A percentile compares a stretch with the other conserved stretches of the same genome.
phyloP scores from a whole-genome alignment of 2,113 vertebrate species.

The Stegastes partitus region DNA sequence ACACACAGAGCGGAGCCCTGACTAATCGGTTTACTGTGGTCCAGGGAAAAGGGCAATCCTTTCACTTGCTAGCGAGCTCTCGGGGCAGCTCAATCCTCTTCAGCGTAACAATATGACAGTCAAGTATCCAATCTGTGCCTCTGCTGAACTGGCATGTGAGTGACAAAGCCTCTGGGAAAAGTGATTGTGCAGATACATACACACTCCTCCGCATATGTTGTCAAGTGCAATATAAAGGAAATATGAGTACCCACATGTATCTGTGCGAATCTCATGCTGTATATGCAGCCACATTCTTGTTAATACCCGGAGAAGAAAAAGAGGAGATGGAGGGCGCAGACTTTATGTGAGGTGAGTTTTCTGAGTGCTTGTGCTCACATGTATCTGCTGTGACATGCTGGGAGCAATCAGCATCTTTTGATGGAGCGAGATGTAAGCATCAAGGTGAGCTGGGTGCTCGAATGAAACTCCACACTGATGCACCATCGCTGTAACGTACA shows the following conservation, averaged over 20 bases:
- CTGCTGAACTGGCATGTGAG: conserved; percentile 39
- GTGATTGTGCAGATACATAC: background rate
- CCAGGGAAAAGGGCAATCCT: conserved; percentile 50
- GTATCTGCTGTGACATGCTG: conserved; percentile 62
- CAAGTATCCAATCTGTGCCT: conserved; percentile 46
- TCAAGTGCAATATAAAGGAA: conserved; percentile 13
- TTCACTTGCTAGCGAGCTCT: conserved; percentile 37
- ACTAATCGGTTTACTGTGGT: conserved; percentile 55
- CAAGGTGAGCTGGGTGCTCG: conserved; percentile 45
- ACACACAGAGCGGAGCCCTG: conserved; percentile 32
- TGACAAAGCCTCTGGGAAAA: conserved; percentile 31
- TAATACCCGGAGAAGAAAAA: conserved; percentile 31
- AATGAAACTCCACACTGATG: conserved; percentile 55
- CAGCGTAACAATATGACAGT: conserved; percentile 52
- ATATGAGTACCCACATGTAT: background rate
- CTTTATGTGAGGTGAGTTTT: conserved; percentile 11
- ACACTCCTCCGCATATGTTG: conserved; percentile 8
- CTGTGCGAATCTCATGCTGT: background rate
- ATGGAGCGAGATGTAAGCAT: conserved; percentile 62
- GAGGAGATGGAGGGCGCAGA: background rate
- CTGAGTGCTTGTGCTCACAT: conserved; percentile 28
- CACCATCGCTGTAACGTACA: conserved; percentile 44
- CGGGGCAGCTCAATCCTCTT: conserved; percentile 43
- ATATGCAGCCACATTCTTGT: conserved; percentile 12
- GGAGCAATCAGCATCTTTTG: conserved; percentile 73